Conservation (phyloP, 2,113 vertebrate genomes). For the Carassius auratus region DNA sequence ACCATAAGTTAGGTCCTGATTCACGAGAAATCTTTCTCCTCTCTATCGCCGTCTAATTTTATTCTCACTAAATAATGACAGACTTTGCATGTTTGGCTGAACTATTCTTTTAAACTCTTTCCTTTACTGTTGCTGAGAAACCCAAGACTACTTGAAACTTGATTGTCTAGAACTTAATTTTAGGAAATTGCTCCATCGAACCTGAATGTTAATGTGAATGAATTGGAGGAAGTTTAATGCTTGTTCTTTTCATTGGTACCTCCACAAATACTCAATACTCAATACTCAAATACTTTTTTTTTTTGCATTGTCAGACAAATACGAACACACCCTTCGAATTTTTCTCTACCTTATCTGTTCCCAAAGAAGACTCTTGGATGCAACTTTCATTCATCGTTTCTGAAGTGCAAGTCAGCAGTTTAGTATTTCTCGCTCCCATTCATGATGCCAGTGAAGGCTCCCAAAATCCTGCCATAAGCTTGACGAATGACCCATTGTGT, state of each 20-base stretch:
- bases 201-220: slow-evolving; percentile 26
- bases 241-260: slow-evolving; percentile 11
- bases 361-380: not conserved
- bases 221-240: slow-evolving; percentile 30
- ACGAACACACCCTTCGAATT: not conserved
- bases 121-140: not conserved
- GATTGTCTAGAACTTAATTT: slow-evolving; percentile 9
- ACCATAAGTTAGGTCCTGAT: too few relatives aligned
- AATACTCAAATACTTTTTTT: too few relatives aligned
- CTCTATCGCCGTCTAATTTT: too few relatives aligned
- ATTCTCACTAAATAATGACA: not conserved
- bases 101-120: not conserved
- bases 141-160: slow-evolving; percentile 6
- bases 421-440: slow-evolving; percentile 50
- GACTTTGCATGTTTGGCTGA: not conserved
- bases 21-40: too few relatives aligned
- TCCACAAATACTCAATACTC: not conserved
- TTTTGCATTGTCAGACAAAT: not conserved
- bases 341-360: not conserved
- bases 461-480: slow-evolving; percentile 45
- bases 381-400: not conserved
- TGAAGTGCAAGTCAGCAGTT: slow-evolving; percentile 12
- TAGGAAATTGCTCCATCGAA: slow-evolving; percentile 23
- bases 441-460: slow-evolving; percentile 56
- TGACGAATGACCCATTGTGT: slow-evolving; percentile 65